Evolutionary conservation across 2,113 vertebrate genomes (phyloP), one percentile per base, ranked within the genome.

Genomic region (Dipodomys spectabilis): DNA sequence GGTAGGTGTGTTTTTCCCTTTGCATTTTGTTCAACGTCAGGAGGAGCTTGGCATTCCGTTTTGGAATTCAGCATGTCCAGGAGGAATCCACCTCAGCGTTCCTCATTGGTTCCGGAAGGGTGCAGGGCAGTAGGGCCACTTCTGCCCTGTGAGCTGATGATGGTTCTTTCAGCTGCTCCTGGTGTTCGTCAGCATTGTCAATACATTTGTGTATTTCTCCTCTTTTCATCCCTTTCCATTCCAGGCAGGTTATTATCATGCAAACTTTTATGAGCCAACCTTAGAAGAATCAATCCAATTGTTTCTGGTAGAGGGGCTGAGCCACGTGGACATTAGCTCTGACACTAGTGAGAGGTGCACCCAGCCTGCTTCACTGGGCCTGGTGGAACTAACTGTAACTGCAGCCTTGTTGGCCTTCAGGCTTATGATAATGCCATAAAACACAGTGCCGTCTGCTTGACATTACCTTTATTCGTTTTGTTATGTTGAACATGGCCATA

Each of bases 31-130:
- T 86, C 35, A 39, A 39, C 39, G 39, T 39, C 91, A 82, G 12
- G 53, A 62, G 45, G 68, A 97, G 32, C 45, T 86, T 94, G 85
- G 92, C 44, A 25, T 90, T 87, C 73, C 53, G 4, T 80, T 90
- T 32, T 85, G 74, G 72, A 96, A 96, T 53, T 45, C 45, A 90
- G 75, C 22, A 25, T 74, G 75, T 74, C 93, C 39, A 39, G 39
- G 39, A 90, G 35, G 71, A 75, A 93, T 39, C 25, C 44, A 77
- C 82, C 90, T 62, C 28, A 49, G 67, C 90, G 49, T 74, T 67
- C 20, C 22, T 77, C 80, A 83, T 77, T 71, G 45, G 49, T 88
- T 89, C 74, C 53, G 35, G 30, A 25, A 53, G 68, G 78, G 44
- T 49, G 73, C 45, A 10, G 35, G 64, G 23, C 39, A 13, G 3